phyloP scores from a whole-genome alignment of 2,797 vertebrate genomes.

The Onychomys torridus region DNA sequence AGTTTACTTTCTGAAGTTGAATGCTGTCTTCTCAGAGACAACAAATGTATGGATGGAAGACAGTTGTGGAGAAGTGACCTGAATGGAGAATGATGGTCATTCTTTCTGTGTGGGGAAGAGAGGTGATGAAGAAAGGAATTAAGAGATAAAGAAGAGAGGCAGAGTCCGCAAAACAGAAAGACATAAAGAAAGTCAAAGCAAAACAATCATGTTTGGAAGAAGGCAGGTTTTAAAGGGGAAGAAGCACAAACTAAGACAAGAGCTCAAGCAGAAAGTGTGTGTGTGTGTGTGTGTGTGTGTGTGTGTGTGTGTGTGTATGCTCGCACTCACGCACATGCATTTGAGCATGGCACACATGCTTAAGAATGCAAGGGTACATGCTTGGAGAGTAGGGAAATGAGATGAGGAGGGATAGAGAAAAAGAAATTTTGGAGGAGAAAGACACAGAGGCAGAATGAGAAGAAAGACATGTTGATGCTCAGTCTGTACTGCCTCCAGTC shows the following conservation, averaged over 20 bases:
- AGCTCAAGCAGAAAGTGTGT: not conserved
- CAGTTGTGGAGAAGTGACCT: not conserved
- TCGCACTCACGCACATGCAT: not conserved
- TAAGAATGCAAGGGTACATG: not conserved
- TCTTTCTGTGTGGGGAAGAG: not conserved
- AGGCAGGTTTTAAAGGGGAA: not conserved
- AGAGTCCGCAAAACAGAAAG: not conserved
- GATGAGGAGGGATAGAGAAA: not conserved
- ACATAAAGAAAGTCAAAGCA: not conserved
- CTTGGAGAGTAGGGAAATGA: no score
- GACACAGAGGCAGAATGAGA: not conserved
- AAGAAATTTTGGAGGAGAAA: not conserved
- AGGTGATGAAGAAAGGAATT: not conserved
- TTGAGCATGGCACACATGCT: not conserved
- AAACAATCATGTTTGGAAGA: not conserved
- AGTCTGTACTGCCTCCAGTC: not conserved
- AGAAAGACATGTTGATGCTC: not conserved
- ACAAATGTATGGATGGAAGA: not conserved
- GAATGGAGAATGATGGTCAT: not conserved
- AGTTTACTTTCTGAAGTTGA: not conserved
- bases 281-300: not conserved
- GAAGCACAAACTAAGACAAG: not conserved
- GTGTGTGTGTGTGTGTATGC: not conserved
- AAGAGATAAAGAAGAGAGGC: not conserved
- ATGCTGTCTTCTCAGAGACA: not conserved